phyloP scores from a whole-genome alignment of 2,797 vertebrate species.

The Helostoma temminkii region DNA sequence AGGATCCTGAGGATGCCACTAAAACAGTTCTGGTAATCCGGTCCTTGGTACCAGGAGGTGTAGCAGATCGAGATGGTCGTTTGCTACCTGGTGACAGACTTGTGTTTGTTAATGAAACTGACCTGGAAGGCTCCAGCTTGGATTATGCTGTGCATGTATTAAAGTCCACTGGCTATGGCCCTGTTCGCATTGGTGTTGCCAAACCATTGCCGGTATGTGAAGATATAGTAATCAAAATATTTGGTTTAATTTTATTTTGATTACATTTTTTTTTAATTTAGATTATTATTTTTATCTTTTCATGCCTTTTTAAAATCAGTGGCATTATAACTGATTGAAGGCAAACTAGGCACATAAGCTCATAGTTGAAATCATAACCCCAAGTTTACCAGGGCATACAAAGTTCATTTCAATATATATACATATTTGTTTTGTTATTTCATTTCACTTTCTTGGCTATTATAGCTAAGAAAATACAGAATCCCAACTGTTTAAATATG shows the following conservation, averaged over 20 bases:
- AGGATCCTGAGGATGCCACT: constrained; percentile 93
- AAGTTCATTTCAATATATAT: background rate
- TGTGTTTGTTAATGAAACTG: constrained; percentile 91
- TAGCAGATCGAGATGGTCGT: constrained; percentile 91
- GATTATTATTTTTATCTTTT: background rate
- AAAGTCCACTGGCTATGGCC: constrained; percentile 89
- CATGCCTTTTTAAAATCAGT: too few relatives aligned
- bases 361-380: background rate
- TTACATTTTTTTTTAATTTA: background rate
- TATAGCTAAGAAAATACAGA: background rate
- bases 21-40: constrained; percentile 96
- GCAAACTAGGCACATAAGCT: too few relatives aligned
- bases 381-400: background rate
- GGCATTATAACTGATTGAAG: background rate
- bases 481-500: background rate
- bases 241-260: background rate
- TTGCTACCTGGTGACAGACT: constrained; percentile 95
- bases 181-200: constrained; percentile 90
- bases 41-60: constrained; percentile 92
- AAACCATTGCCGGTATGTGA: constrained; percentile 92
- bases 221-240: background rate
- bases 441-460: background rate
- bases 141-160: constrained; percentile 93
- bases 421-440: too few relatives aligned
- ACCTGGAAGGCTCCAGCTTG: constrained; percentile 90